These are phyloP conservation scores for Pogona vitticeps DNA, from an alignment of 2,113 vertebrate genomes.

Conservation along the genomic window DNA sequence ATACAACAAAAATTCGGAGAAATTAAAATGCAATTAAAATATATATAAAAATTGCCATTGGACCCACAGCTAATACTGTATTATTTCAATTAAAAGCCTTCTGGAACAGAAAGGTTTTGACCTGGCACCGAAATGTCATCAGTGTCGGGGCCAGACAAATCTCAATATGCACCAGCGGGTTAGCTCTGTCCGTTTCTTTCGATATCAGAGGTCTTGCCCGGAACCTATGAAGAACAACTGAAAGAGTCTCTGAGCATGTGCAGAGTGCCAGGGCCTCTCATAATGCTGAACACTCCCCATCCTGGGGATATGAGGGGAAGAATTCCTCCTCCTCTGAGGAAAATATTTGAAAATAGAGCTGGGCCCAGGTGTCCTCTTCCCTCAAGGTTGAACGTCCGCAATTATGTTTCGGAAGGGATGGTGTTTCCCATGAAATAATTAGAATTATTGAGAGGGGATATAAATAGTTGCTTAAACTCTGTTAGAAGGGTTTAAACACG, in stretches of 20 bases:
- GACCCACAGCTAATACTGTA: no score
- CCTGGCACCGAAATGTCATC: no score
- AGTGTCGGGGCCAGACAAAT: no score
- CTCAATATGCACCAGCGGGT: not conserved
- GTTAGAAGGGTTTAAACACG: not conserved
- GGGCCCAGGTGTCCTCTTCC: no score
- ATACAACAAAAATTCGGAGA: no score
- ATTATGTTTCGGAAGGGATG: not conserved
- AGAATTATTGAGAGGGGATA: not conserved
- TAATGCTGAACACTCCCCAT: not conserved
- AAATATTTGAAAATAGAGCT: not conserved
- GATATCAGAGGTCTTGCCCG: not conserved
- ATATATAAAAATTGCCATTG: no score
- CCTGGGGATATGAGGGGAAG: not conserved
- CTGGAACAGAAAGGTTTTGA: no score
- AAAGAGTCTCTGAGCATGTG: not conserved
- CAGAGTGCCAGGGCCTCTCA: not conserved
- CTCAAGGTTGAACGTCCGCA: accelerated
- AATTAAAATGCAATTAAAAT: no score
- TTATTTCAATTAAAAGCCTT: no score
- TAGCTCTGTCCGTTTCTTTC: not conserved
- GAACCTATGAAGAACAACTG: not conserved
- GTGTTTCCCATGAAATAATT: not conserved
- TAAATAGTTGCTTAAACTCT: not conserved
- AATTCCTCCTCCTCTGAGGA: not conserved